These are phyloP conservation scores for Gortyna flavago DNA, from an alignment of 2,888 invertebrate genomes.

Conservation along the genomic window DNA sequence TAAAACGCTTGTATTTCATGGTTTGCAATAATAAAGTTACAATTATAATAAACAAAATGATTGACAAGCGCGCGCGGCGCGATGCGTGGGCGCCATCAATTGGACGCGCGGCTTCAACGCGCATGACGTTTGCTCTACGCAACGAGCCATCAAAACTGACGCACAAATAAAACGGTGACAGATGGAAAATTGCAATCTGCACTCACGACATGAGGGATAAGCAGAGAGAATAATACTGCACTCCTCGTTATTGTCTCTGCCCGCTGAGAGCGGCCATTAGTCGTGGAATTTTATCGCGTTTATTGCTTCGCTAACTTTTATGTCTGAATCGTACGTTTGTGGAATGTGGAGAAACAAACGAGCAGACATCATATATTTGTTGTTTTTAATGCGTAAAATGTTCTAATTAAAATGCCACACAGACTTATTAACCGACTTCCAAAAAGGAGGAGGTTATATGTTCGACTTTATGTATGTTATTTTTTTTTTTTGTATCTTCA, in stretches of 20 bases:
- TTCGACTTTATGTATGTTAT: no score
- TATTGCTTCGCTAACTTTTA: conserved; percentile 58
- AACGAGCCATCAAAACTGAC: conserved; percentile 78
- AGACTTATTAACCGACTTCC: no score
- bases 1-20: conserved; percentile 1
- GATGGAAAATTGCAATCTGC: conserved; percentile 72
- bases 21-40: conserved; percentile 33
- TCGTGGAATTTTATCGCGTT: conserved; percentile 60
- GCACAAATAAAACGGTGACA: conserved; percentile 73
- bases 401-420: conserved; percentile 34
- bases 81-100: conserved; percentile 70
- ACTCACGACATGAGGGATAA: conserved; percentile 63
- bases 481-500: no score
- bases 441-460: no score
- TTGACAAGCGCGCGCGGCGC: conserved; percentile 30
- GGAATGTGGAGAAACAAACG: conserved; percentile 57
- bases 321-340: conserved; percentile 43
- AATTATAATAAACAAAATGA: conserved; percentile 56
- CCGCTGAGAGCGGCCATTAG: conserved; percentile 59
- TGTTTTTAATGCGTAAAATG: conserved; percentile 33
- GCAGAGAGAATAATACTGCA: conserved; percentile 62
- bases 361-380: conserved; percentile 30
- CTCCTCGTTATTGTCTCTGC: conserved; percentile 55
- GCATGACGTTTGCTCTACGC: conserved; percentile 69
- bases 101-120: conserved; percentile 60